Evolutionary conservation across 2,888 invertebrate genomes (phyloP).

Genomic region (Tricholauxania praeusta): DNA sequence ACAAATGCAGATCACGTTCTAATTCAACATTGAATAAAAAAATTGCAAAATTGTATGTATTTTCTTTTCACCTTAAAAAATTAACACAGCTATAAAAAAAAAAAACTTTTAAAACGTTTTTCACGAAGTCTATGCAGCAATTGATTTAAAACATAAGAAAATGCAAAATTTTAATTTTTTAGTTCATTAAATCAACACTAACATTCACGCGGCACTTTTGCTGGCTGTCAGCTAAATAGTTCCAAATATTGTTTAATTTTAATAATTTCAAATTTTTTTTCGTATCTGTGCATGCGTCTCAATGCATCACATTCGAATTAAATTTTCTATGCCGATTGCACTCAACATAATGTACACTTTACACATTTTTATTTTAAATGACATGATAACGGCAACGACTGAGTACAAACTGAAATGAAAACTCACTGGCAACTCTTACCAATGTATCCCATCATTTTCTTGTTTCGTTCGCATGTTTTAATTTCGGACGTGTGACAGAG

Average conservation of each 20-base stretch:
- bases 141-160: constrained; percentile 6
- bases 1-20: neutral
- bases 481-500: neutral
- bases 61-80: constrained; percentile 23
- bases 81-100: neutral
- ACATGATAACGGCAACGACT: constrained; percentile 15
- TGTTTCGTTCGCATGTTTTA: too few relatives aligned
- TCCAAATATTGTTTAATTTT: neutral
- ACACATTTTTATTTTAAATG: neutral
- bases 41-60: constrained; percentile 32
- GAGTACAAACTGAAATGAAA: constrained; percentile 26
- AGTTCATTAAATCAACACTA: neutral
- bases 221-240: constrained; percentile 3
- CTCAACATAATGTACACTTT: neutral
- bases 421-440: neutral
- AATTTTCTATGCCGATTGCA: neutral
- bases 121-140: neutral
- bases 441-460: too few relatives aligned
- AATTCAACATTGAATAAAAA: neutral
- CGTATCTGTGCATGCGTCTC: neutral
- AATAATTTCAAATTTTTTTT: neutral
- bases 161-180: too few relatives aligned
- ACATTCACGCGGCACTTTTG: neutral
- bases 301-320: constrained; percentile 14
- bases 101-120: constrained; percentile 14